Base-by-base conservation (phyloP, 92 coral and sea anemone genomes). In the Hydrozoanthus gracilis region DNA sequence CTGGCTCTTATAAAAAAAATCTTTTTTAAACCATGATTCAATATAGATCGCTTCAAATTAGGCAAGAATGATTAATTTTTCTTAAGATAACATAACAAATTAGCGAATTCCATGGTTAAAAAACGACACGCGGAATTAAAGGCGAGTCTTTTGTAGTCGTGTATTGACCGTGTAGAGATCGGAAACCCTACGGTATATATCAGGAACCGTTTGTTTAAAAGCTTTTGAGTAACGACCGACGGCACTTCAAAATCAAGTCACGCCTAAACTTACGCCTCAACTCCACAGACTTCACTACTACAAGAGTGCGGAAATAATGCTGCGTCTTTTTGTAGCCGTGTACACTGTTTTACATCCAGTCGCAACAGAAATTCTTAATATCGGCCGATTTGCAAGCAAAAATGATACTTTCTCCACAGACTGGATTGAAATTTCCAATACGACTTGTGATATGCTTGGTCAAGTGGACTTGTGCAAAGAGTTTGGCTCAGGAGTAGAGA, bases 371-470 rank as follows among this genome's bases (percentile, higher is more conserved):
- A 12, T 65, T 65, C 48, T 80, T 62, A 65, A 46, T 45, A 65
- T 80, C 14, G 60, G 85, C 3, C 74, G 85, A 17, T 64, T 80
- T 62, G 1, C 49, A 18, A 65, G n/a, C 27, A 65, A 64, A 51
- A 80, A 80, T 80, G 46, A 17, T 12, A 80, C 44, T 46, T 73
- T 45, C 12, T 48, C 74, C 0, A 15, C 60, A 12, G 85, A 80
- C 74, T 48, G 85, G 85, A 80, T 80, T 80, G 46, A 47, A 46
- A 9, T 80, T 47, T 45, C 85, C 10, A 18, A 10, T 4, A 1
- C n/a, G 2, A 64, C 12, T 47, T 44, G 74, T 65, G 48, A 44
- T 70, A 15, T 7, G 0, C 14, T 20, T n/a, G 18, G 61, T 16
- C 18, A 49, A 51, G 18, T 18, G n/a, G 64, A 64, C 46, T 1